Base-by-base conservation (phyloP, 2,888 invertebrate genomes). In the Arrhopalites spinosus region DNA sequence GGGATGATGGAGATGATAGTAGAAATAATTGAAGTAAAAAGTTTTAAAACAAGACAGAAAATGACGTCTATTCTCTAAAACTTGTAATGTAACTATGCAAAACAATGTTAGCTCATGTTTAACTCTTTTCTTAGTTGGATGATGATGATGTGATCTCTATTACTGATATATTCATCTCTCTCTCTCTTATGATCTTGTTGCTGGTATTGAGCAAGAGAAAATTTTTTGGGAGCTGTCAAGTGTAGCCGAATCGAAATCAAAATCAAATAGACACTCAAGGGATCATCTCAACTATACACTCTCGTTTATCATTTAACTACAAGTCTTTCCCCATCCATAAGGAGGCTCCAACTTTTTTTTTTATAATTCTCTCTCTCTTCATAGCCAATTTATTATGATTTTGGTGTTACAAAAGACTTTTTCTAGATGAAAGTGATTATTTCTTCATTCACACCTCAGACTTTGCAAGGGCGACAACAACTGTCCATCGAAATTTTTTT, bases 141-240 rank as follows among this genome's bases (percentile, higher is more conserved):
- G 25, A 59, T 59, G 59, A 59, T 59, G 59, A 59, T 59, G 59
- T 59, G 59, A 59, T 59, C 27, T 36, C 36, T 36, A 36, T 36
- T 36, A 36, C 36, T 36, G 5, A 36, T 36, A 7, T 36, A 7
- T 36, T 36, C 11, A 3, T 36, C 36, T 11, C 36, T 36, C 36
- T 36, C 36, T 36, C 36, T 36, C 36, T 36, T 36, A 7, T 3
- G 36, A 3, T 36, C 36, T 7, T 7, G 36, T 3, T 36, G 36
- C 13, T 11, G 59, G 23, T 56, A 56, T 59, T 59, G 25, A 59
- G 27, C 59, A 59, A 59, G 59, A 59, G 59, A 59, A 59, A 59
- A 59, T 59, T 7, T 56, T 56, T 59, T 23, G 20, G 23, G 59
- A 25, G 20, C 59, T 59, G 20, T 25, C 59, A 59, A 59, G 59